Evolutionary conservation across 92 coral and sea anemone species (phyloP), one percentile per base, ranked within the genome.

Genomic region (Muricea muricata): DNA sequence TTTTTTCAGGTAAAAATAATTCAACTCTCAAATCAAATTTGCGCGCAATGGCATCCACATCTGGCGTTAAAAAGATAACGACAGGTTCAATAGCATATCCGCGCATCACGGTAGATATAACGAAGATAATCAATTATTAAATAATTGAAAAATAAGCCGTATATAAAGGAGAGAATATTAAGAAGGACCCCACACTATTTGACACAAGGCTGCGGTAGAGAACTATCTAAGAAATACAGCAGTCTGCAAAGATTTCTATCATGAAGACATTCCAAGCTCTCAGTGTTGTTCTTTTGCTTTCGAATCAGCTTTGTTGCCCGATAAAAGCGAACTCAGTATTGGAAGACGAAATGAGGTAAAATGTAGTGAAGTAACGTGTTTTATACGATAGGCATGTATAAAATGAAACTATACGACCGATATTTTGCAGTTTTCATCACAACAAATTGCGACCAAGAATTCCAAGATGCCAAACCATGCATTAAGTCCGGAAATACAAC

Each of bases 111-210:
- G 65, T 26, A 21, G 80, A 75, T n/a, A n/a, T 50, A 75, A 50
- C 35, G 5, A n/a, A 11, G 15, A 28, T 24, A 13, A 75, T 75
- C 14, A 75, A 75, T 75, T 75, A 75, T 75, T 75, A 7, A 75
- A 24, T 47, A 75, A 75, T 40, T 47, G 45, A 14, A 47, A 75
- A 75, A 28, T n/a, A 75, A 15, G 61, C 25, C 57, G 63, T 75
- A 75, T 75, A 75, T n/a, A 41, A 75, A 75, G 80, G 65, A 21
- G 80, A 52, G 80, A 42, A n/a, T 42, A 25, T 65, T 13, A 35
- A 28, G 55, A 40, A 17, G n/a, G 80, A 48, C 54, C 1, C 26
- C 32, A 39, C 15, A 18, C 32, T 14, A 26, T n/a, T n/a, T n/a
- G 56, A 39, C 78, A 46, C 1, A 73, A 45, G 34, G 33, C 56